These are phyloP conservation scores for Drosophila maculinotata DNA, from an alignment of 2,888 invertebrate genomes.

Conservation along the genomic window DNA sequence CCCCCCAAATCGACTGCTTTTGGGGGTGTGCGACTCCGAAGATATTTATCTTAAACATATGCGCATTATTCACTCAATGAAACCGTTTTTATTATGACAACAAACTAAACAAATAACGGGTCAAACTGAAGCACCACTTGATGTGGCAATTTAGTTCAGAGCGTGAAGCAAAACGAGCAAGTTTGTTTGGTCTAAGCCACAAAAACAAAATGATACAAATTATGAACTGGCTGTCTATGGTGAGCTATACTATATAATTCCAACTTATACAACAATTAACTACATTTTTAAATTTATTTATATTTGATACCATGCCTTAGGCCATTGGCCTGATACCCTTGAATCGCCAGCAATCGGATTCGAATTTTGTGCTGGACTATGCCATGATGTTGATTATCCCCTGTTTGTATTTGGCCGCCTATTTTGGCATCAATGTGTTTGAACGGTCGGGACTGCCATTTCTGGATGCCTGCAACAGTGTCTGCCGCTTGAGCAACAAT, in stretches of 20 bases:
- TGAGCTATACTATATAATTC: conserved; percentile 1
- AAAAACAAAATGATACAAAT: conserved; percentile 62
- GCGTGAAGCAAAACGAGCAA: conserved; percentile 26
- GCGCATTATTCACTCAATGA: conserved; percentile 62
- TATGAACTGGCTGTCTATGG: conserved; percentile 75
- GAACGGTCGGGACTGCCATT: conserved; percentile 50
- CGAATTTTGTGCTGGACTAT: conserved; percentile 73
- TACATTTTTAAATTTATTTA: background rate
- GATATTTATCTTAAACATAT: conserved; percentile 78
- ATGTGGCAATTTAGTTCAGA: conserved; percentile 41
- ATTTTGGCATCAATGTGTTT: conserved; percentile 61
- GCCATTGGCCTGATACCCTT: conserved; percentile 80
- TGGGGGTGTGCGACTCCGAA: conserved; percentile 38
- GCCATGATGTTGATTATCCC: conserved; percentile 78
- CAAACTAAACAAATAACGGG: conserved; percentile 36
- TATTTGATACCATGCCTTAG: conserved; percentile 39
- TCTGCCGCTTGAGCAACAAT: conserved; percentile 77
- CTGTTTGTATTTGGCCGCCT: conserved; percentile 71
- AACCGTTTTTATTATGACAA: conserved; percentile 60
- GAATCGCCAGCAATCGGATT: conserved; percentile 63
- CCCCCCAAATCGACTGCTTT: conserved; percentile 12
- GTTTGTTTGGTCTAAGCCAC: conserved; percentile 22
- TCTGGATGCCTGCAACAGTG: conserved; percentile 71
- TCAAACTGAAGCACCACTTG: conserved; percentile 46
- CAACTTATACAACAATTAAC: background rate